These are phyloP conservation scores for Cerastis leucographa DNA, from an alignment of 2,888 invertebrate genomes.

Conservation along the genomic window DNA sequence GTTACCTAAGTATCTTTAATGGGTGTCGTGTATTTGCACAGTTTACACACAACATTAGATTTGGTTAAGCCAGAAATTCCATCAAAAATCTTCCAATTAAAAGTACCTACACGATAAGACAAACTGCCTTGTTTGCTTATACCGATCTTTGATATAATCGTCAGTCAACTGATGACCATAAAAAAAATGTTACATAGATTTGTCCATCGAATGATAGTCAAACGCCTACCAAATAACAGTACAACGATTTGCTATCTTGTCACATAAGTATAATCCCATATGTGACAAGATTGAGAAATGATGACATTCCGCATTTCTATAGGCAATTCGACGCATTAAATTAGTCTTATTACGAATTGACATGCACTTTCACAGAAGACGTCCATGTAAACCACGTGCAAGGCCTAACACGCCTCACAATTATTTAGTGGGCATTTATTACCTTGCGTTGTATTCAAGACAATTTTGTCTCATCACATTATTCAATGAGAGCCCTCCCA, in stretches of 20 bases:
- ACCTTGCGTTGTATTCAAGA: conserved; percentile 77
- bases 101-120: no score
- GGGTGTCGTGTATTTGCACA: not conserved
- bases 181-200: conserved; percentile 31
- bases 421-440: conserved; percentile 80
- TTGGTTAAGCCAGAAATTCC: not conserved
- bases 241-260: conserved; percentile 47
- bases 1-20: no score
- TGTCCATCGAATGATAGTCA: conserved; percentile 28
- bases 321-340: conserved; percentile 56
- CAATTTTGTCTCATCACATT: conserved; percentile 82
- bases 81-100: not conserved
- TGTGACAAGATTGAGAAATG: conserved; percentile 61
- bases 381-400: conserved; percentile 69
- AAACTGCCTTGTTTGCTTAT: not conserved
- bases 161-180: not conserved
- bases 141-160: not conserved
- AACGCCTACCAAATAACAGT: conserved; percentile 49
- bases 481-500: conserved; percentile 82
- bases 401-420: conserved; percentile 69
- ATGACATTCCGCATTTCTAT: conserved; percentile 60
- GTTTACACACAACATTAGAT: not conserved
- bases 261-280: conserved; percentile 48
- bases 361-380: conserved; percentile 51
- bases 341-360: conserved; percentile 52